A percentile compares a stretch with the other conserved stretches of the same genome.
These are phyloP conservation scores for Rhineura floridana DNA, from an alignment of 2,113 vertebrate genomes.

Conservation along the genomic window DNA sequence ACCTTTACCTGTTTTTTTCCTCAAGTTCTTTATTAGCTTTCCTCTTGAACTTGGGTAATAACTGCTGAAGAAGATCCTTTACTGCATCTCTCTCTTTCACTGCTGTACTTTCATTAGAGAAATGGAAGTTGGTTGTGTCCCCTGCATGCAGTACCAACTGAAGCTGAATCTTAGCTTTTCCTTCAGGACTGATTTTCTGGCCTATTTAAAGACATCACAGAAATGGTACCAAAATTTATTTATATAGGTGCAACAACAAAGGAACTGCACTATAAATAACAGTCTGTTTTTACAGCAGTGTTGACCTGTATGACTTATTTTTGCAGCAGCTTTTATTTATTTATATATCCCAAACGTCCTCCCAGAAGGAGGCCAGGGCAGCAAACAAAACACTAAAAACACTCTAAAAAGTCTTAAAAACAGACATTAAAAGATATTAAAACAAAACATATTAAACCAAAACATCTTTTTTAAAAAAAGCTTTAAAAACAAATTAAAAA, in stretches of 20 bases:
- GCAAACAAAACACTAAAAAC: no score
- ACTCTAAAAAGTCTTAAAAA: no score
- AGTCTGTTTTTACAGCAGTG: not conserved
- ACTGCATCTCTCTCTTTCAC: conserved; percentile 93
- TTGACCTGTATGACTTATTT: not conserved
- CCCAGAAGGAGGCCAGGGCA: no score
- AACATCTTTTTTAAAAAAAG: no score
- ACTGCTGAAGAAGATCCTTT: conserved; percentile 96
- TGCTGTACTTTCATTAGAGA: conserved; percentile 93
- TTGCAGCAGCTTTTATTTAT: no score
- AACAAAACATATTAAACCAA: no score
- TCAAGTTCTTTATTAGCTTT: conserved; percentile 98
- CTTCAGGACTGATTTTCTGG: conserved; percentile 99
- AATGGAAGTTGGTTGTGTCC: conserved; percentile 97
- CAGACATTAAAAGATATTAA: no score
- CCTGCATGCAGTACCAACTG: conserved; percentile 95
- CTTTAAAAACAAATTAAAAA: no score
- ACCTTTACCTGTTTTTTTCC: conserved; percentile 93
- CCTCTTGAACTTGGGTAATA: conserved; percentile 97
- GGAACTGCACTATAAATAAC: not conserved
- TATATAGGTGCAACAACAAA: conserved; percentile 2
- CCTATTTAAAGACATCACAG: conserved; percentile 75
- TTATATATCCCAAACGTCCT: no score
- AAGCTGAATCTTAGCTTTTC: conserved; percentile 98
- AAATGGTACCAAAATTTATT: conserved; percentile 37